Conservation (phyloP, 2,888 invertebrate genomes). For the Caenorhabditis wallacei region DNA sequence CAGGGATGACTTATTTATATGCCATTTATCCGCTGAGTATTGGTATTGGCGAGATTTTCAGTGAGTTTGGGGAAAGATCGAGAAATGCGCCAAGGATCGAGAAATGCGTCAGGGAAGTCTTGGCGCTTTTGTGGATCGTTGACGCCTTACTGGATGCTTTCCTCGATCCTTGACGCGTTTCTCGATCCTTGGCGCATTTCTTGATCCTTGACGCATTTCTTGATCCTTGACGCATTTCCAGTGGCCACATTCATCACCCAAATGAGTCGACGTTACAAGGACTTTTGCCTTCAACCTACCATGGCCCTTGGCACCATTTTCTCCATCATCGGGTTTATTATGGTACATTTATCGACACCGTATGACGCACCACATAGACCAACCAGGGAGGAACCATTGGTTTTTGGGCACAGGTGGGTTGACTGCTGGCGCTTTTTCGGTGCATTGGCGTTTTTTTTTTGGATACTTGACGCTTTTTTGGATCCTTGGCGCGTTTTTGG, state of each 20-base stretch:
- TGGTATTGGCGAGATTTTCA: conserved; percentile 71
- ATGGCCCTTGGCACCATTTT: conserved; percentile 63
- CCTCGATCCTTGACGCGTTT: too few relatives aligned
- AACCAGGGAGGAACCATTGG: conserved; percentile 46
- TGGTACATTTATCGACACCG: conserved; percentile 67
- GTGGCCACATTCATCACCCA: conserved; percentile 71
- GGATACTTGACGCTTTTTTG: too few relatives aligned
- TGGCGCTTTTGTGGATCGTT: too few relatives aligned
- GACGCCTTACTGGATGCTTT: too few relatives aligned
- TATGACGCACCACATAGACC: conserved; percentile 64
- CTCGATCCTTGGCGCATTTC: neutral
- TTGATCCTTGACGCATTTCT: neutral
- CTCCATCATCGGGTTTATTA: conserved; percentile 26
- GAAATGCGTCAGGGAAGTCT: neutral
- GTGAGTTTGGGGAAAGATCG: conserved; percentile 44
- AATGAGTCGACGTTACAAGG: conserved; percentile 63
- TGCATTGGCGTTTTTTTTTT: too few relatives aligned
- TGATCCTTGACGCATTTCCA: conserved; percentile 36
- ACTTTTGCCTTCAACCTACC: conserved; percentile 71
- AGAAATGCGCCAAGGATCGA: conserved; percentile 3
- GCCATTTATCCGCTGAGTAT: conserved; percentile 65
- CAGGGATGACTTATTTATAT: conserved; percentile 56
- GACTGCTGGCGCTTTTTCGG: neutral
- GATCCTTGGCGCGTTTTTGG: neutral
- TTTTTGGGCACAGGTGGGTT: conserved; percentile 57